These are phyloP conservation scores for Trichonephila clavipes DNA, from an alignment of 1,140 invertebrate genomes.

Conservation along the genomic window DNA sequence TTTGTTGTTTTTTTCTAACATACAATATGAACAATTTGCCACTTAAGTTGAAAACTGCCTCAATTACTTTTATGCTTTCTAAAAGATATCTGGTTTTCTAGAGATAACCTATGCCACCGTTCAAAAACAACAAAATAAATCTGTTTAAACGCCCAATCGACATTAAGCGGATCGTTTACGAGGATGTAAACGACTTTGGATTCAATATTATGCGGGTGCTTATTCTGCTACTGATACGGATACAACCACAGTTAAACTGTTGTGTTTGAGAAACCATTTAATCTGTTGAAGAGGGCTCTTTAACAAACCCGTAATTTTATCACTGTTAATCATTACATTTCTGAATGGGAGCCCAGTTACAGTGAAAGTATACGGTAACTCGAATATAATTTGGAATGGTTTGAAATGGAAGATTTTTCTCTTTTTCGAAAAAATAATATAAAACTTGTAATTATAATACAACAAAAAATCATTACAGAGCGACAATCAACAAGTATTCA, in stretches of 20 bases:
- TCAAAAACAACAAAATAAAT: neutral
- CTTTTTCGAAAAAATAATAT: too few species aligned
- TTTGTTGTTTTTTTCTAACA: too few species aligned
- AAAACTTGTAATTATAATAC: too few species aligned
- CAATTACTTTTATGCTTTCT: neutral
- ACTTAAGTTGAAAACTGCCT: neutral
- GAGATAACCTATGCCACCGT: neutral
- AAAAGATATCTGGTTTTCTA: neutral
- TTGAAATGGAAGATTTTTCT: too few species aligned
- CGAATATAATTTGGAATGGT: neutral
- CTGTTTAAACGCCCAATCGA: neutral
- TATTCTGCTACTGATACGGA: neutral
- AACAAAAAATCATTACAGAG: too few species aligned
- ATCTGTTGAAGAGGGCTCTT: conserved; percentile 24
- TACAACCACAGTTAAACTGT: neutral
- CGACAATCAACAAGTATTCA: too few species aligned
- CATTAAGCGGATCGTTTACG: neutral
- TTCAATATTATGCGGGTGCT: conserved; percentile 16
- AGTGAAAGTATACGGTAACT: neutral
- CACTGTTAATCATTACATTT: neutral
- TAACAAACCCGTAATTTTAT: conserved; percentile 30
- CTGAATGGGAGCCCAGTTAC: neutral
- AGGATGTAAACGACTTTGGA: neutral
- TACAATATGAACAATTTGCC: too few species aligned
- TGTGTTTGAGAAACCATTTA: neutral